Evolutionary conservation across 2,888 invertebrate species (phyloP).

Genomic region (Nebria salina): DNA sequence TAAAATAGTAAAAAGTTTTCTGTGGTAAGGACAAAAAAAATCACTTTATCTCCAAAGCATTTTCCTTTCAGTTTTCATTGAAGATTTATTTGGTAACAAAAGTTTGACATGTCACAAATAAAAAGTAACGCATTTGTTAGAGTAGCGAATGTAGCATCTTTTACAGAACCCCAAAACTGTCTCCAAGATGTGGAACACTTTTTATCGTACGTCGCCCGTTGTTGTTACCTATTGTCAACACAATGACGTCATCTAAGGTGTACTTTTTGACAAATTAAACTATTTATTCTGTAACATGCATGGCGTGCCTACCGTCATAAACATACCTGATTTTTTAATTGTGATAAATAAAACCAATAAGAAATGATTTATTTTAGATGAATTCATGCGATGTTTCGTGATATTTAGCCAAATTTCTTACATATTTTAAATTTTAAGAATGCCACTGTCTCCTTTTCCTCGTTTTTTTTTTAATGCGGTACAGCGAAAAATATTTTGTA

Average conservation of each 20-base stretch:
- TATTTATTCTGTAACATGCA: not conserved
- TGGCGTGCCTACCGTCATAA: constrained; percentile 29
- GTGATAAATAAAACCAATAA: constrained; percentile 37
- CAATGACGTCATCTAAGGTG: not conserved
- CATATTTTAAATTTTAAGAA: not conserved
- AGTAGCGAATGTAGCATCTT: not conserved
- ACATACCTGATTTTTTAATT: constrained; percentile 38
- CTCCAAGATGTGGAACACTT: not conserved
- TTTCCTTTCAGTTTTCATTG: not conserved
- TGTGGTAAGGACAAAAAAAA: not conserved
- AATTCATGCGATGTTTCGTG: constrained; percentile 40
- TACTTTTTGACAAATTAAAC: not conserved
- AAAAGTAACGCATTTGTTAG: not conserved
- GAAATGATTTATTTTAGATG: constrained; percentile 28
- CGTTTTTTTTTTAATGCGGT: not conserved
- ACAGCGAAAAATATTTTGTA: not conserved
- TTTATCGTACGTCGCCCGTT: not conserved
- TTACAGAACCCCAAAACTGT: not conserved
- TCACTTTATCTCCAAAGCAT: not conserved
- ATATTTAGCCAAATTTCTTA: constrained; percentile 15
- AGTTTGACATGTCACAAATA: not conserved
- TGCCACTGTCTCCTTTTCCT: too few relatives aligned
- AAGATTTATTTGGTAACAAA: not conserved
- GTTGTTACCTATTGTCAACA: not conserved
- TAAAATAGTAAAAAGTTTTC: not conserved